These are phyloP conservation scores for Addax nasomaculatus DNA, from an alignment of 2,113 vertebrate species.

Conservation along the genomic window DNA sequence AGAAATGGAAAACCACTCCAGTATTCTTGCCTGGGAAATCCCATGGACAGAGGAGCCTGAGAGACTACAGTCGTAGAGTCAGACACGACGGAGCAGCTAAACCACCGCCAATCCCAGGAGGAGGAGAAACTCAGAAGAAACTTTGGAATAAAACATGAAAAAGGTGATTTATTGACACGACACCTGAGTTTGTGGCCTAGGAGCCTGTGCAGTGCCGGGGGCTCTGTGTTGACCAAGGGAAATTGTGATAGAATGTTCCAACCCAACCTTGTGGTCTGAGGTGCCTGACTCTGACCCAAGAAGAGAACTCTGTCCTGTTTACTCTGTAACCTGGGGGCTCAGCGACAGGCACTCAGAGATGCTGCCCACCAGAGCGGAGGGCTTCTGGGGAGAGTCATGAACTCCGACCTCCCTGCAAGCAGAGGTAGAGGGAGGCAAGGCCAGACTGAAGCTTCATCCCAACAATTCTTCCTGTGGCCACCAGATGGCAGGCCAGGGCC, in stretches of 20 bases:
- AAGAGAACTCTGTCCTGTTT: not conserved
- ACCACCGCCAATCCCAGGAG: not conserved
- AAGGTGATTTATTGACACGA: too few species aligned
- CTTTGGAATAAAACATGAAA: not conserved
- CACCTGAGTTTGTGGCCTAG: not conserved
- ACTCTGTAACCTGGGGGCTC: not conserved
- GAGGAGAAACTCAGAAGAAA: not conserved
- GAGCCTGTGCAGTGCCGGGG: fast-evolving
- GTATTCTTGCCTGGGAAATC: not conserved
- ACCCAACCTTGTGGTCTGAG: not conserved
- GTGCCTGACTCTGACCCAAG: too few species aligned
- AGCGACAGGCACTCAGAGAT: not conserved
- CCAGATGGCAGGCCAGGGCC: not conserved
- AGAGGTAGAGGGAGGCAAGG: not conserved
- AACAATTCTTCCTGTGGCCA: not conserved
- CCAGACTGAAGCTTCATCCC: not conserved
- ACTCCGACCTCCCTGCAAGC: not conserved
- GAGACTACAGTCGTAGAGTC: not conserved
- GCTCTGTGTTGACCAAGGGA: not conserved
- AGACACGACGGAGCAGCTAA: not conserved
- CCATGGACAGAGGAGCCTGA: not conserved
- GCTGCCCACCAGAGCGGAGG: not conserved
- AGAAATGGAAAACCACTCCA: not conserved
- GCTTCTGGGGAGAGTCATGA: not conserved
- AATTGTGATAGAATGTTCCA: not conserved